A percentile compares a stretch with the other conserved stretches of the same genome.
Evolutionary conservation across 2,888 invertebrate genomes (phyloP).

Genomic region (Onthophagus sagittarius): DNA sequence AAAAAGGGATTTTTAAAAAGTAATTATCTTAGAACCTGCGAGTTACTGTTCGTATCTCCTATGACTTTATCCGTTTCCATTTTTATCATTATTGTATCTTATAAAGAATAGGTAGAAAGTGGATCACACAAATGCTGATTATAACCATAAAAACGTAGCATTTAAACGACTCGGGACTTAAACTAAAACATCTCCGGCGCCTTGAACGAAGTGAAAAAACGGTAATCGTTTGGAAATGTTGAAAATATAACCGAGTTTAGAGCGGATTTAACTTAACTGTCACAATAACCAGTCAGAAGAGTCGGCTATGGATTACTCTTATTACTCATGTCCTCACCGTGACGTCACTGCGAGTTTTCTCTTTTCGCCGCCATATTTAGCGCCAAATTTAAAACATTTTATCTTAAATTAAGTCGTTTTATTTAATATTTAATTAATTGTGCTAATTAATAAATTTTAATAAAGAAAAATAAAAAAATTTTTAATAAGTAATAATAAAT

Average conservation of each 20-base stretch:
- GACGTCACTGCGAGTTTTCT: constrained; percentile 24
- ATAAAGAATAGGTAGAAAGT: constrained; percentile 30
- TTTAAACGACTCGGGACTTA: background rate
- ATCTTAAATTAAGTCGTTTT: too few species aligned
- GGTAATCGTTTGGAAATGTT: background rate
- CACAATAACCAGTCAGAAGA: constrained; percentile 21
- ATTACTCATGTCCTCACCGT: constrained; percentile 25
- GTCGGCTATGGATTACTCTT: constrained; percentile 25
- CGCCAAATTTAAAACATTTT: too few species aligned
- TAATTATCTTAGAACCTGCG: constrained; percentile 52
- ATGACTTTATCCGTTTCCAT: constrained; percentile 91
- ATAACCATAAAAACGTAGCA: background rate
- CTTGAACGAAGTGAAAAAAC: background rate
- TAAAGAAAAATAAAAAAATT: too few species aligned
- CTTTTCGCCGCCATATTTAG: constrained; percentile 15
- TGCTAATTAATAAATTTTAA: too few species aligned
- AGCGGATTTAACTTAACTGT: constrained; percentile 23
- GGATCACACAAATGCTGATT: constrained; percentile 24
- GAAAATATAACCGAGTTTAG: constrained; percentile 16
- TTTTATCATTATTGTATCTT: constrained; percentile 64
- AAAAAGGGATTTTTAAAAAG: background rate
- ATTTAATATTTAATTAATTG: too few species aligned
- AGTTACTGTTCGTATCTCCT: constrained; percentile 71
- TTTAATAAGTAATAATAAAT: too few species aligned
- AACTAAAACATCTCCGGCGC: background rate